A percentile compares a stretch with the other conserved stretches of the same genome.
Evolutionary conservation across 2,888 invertebrate species (phyloP).

Genomic region (Synanthedon formicaeformis): DNA sequence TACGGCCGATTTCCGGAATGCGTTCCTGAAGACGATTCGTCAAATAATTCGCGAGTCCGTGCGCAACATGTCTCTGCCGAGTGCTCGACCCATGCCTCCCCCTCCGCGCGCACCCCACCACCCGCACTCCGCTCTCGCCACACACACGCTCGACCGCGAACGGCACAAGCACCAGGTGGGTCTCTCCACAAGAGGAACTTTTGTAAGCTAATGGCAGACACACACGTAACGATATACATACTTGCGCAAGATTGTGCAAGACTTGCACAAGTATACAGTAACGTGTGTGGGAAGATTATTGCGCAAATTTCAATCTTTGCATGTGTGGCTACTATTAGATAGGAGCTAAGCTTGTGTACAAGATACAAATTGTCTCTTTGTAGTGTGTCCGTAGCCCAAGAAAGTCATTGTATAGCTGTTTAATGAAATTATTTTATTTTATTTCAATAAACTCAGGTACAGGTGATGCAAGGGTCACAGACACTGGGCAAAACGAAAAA

Average conservation of each 20-base stretch:
- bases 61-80: conserved; percentile 95
- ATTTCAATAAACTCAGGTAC: conserved; percentile 44
- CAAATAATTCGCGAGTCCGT: conserved; percentile 98
- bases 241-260: background rate
- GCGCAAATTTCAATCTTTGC: too few relatives aligned
- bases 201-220: background rate
- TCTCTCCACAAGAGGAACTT: background rate
- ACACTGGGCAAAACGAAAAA: conserved; percentile 86
- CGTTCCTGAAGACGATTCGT: conserved; percentile 95
- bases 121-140: conserved; percentile 62
- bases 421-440: too few relatives aligned
- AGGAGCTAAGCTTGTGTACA: too few relatives aligned
- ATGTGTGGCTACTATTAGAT: too few relatives aligned
- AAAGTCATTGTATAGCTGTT: too few relatives aligned
- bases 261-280: too few relatives aligned
- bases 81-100: conserved; percentile 74
- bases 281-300: too few relatives aligned
- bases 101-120: conserved; percentile 46
- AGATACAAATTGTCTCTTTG: too few relatives aligned
- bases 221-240: background rate
- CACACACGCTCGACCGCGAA: conserved; percentile 69
- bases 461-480: conserved; percentile 81
- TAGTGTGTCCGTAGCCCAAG: too few relatives aligned
- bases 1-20: conserved; percentile 95
- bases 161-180: conserved; percentile 73